Conservation (phyloP, 2,113 vertebrate species). For the Rattus norvegicus region DNA sequence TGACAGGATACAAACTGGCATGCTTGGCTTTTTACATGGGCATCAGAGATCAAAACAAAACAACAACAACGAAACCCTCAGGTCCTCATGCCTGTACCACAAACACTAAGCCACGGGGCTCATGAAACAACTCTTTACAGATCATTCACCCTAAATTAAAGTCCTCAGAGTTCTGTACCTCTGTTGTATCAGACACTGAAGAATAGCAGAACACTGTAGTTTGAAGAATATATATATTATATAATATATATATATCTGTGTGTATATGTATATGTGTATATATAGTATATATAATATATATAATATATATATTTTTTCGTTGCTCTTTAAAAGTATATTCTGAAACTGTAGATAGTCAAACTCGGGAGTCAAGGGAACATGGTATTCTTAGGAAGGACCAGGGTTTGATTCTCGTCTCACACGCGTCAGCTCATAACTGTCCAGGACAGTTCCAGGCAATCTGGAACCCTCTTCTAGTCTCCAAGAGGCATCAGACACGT, state of each 20-base stretch:
- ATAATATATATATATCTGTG: no score
- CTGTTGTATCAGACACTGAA: not conserved
- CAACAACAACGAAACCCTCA: not conserved
- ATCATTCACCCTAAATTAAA: not conserved
- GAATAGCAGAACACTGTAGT: not conserved
- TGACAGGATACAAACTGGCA: not conserved
- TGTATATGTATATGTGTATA: no score
- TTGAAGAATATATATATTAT: not conserved
- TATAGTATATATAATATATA: no score
- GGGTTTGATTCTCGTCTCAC: not conserved
- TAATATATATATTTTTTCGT: not conserved
- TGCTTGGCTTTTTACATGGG: not conserved
- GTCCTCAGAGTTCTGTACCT: not conserved
- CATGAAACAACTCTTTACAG: not conserved
- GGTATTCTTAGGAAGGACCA: not conserved
- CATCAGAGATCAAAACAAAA: not conserved
- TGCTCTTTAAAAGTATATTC: slow-evolving; percentile 3
- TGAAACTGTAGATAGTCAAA: not conserved
- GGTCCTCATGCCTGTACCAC: no score
- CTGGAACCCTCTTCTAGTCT: not conserved
- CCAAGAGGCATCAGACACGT: not conserved
- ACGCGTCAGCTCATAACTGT: not conserved
- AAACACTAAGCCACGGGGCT: no score
- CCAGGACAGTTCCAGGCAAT: not conserved
- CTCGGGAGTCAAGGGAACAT: not conserved